Percentiles rank a stretch among this genome's conserved stretches.
Conservation (phyloP, 2,113 vertebrate species). For the Geothlypis trichas region DNA sequence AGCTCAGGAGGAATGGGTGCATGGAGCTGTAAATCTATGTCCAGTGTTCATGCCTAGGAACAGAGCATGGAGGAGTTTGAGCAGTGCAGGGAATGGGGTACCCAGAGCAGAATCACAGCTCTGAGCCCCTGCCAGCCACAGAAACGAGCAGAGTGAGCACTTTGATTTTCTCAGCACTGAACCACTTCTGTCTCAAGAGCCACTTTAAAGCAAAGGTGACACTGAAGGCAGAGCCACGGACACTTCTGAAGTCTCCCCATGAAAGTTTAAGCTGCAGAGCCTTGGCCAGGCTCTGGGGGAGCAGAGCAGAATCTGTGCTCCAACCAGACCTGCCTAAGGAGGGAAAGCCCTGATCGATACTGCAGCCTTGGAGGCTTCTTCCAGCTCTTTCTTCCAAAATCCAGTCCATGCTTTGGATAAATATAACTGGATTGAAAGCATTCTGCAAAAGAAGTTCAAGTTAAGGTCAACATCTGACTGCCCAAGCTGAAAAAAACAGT, state of each 20-base stretch:
- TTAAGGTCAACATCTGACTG: not conserved
- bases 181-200: not conserved
- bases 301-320: not conserved
- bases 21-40: not conserved
- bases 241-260: not conserved
- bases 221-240: not conserved
- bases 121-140: not conserved
- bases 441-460: not conserved
- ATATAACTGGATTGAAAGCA: not conserved
- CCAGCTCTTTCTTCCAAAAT: not conserved
- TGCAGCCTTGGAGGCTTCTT: accelerated
- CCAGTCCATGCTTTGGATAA: not conserved
- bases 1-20: not conserved
- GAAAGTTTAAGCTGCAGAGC: not conserved
- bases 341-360: not conserved
- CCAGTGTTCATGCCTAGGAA: not conserved
- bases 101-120: not conserved
- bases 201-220: not conserved
- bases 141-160: not conserved
- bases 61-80: not conserved
- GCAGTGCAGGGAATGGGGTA: not conserved
- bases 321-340: not conserved
- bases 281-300: not conserved
- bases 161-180: not conserved
- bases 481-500: not conserved